Base-by-base conservation (phyloP, 2,113 vertebrate species). In the Gnathonemus echidnorhynchus region DNA sequence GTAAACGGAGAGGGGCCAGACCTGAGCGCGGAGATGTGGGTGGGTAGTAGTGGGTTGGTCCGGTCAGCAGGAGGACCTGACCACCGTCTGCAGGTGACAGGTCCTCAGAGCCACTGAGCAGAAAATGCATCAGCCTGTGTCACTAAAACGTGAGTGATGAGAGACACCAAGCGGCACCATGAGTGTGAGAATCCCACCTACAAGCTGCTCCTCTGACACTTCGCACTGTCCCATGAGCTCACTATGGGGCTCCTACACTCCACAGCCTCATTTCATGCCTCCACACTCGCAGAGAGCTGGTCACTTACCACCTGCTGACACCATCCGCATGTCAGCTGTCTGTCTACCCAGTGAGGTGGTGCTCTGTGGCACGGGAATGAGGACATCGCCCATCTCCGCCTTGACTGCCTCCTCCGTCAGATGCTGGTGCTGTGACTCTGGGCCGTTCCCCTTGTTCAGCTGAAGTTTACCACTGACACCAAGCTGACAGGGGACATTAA, bases 401-500 rank as follows among this genome's bases (percentile, higher is more conserved):
- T 35, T 5, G 27, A 15, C 31, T 74, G 70, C 31, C 11, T 31
- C 70, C 31, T 74, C 11, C 15, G 31, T 80, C 74, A 80, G 74
- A 80, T 0, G 0, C 27, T 9, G 86, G 21, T 5, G 45, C 42
- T 11, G 52, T 53, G 50, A 87, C 86, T 52, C 49, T 49, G 31
- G 49, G 49, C 48, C 1, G 9, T 19, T 87, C 50, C 83, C 83
- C 35, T 24, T 48, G 45, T n/a, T 85, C 45, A 0, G 39, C 35
- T 13, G n/a, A 52, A 87, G 50, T 56, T 87, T 52, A 50, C 21
- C 86, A 53, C 49, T 49, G 31, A 52, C 31, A 52, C 6, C 35
- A 15, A 52, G 15, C 86, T 56, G 49, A 87, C 86, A 87, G 52
- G 49, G 31, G 86, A 87, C 49, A 87, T 87, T 35, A 87, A 87